Evolutionary conservation across 1,140 invertebrate species (phyloP).

Genomic region (Asbolus verrucosus): DNA sequence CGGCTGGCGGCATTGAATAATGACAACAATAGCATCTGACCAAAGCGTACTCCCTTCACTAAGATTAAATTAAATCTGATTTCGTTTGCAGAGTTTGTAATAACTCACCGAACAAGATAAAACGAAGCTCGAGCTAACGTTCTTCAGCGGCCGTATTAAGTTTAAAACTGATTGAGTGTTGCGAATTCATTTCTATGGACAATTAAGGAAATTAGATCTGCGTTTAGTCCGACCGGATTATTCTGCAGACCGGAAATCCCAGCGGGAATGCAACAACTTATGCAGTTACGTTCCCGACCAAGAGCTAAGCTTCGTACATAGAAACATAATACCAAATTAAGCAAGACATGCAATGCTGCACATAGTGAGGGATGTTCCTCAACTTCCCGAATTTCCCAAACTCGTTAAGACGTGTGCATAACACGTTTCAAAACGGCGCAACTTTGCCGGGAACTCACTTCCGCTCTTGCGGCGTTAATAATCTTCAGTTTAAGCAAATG

Average conservation of each 20-base stretch:
- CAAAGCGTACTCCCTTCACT: no score
- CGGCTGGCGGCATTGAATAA: no score
- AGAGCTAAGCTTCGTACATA: slow-evolving; percentile 29
- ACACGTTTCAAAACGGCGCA: slow-evolving; percentile 11
- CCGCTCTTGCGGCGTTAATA: slow-evolving; percentile 9
- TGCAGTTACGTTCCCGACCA: slow-evolving; percentile 29
- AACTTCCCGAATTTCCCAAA: slow-evolving; percentile 17
- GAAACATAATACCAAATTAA: slow-evolving; percentile 40
- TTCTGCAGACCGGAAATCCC: slow-evolving; percentile 46
- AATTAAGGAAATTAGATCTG: slow-evolving; percentile 55
- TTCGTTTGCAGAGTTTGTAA: no score
- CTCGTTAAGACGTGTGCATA: slow-evolving; percentile 33
- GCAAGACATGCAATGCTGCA: slow-evolving; percentile 39
- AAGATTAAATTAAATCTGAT: no score
- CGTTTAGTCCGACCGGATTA: slow-evolving; percentile 49
- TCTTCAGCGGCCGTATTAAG: no score
- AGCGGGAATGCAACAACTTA: slow-evolving; percentile 38
- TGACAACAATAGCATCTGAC: no score
- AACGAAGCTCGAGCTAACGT: no score
- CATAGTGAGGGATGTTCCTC: slow-evolving; percentile 33
- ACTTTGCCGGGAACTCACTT: slow-evolving; percentile 9
- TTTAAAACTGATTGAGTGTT: slow-evolving; percentile 30
- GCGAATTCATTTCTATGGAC: slow-evolving; percentile 25
- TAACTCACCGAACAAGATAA: no score
- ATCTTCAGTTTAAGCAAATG: neutral